Conservation (phyloP, 2,888 invertebrate species). For the Mamestra brassicae region DNA sequence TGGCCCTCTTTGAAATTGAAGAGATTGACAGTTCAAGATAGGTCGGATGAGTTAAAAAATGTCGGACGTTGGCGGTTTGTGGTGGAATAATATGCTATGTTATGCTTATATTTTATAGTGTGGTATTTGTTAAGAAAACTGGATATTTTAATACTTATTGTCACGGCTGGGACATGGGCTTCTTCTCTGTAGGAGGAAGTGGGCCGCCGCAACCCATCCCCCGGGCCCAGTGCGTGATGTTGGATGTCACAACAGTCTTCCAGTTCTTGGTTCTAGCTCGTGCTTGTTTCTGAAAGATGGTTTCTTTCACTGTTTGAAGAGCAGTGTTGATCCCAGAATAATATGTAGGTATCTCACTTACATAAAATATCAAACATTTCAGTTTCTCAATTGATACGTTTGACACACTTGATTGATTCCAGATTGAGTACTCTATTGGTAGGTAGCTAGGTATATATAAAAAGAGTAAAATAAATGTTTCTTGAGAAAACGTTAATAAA, state of each 20-base stretch:
- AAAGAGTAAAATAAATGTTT: not conserved
- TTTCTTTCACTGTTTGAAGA: too few species aligned
- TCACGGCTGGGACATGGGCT: too few species aligned
- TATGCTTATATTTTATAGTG: not conserved
- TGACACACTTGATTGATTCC: too few species aligned
- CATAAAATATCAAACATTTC: not conserved
- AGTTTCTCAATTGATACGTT: not conserved
- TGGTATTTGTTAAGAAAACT: not conserved
- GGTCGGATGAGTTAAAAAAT: slow-evolving; percentile 20
- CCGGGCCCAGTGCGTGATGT: too few species aligned
- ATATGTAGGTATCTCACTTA: too few species aligned
- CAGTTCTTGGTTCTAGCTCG: too few species aligned
- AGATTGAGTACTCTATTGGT: not conserved
- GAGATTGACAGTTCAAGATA: slow-evolving; percentile 52
- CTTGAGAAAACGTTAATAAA: not conserved
- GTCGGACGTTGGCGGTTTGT: slow-evolving; percentile 1
- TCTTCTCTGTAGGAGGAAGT: too few species aligned
- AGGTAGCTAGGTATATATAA: not conserved
- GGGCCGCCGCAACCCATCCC: too few species aligned
- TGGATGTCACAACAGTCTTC: too few species aligned
- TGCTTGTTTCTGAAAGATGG: too few species aligned
- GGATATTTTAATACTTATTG: too few species aligned
- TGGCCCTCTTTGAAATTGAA: slow-evolving; percentile 41
- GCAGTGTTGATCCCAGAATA: too few species aligned
- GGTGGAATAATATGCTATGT: not conserved